Conservation (phyloP, 1,140 invertebrate species). For the Drosophila miranda region DNA sequence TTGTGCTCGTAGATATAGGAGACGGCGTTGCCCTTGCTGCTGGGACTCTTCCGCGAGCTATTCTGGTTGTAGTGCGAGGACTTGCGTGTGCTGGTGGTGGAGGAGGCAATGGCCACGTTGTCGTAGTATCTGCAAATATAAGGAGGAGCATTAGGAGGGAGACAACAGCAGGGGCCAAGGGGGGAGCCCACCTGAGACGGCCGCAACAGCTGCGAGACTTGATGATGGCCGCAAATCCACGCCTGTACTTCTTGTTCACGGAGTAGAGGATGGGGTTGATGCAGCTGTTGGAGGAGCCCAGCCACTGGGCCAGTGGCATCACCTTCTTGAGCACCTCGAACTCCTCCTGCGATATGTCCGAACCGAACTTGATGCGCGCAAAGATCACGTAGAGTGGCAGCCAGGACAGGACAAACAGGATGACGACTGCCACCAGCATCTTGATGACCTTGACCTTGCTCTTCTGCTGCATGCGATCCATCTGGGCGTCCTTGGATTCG, state of each 20-base stretch:
- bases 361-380: conserved; percentile 91
- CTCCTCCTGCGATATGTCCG: conserved; percentile 83
- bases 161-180: neutral
- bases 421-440: conserved; percentile 97
- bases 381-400: conserved; percentile 96
- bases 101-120: conserved; percentile 91
- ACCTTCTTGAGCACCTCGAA: conserved; percentile 91
- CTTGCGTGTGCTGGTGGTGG: conserved; percentile 90
- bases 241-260: conserved; percentile 97
- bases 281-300: conserved; percentile 97
- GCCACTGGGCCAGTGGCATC: conserved; percentile 96
- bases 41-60: conserved; percentile 86
- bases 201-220: conserved; percentile 92
- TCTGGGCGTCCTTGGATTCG: conserved; percentile 94
- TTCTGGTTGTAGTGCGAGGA: conserved; percentile 91
- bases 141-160: neutral
- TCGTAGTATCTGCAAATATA: conserved; percentile 85
- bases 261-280: conserved; percentile 98
- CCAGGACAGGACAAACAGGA: conserved; percentile 97
- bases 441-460: conserved; percentile 97
- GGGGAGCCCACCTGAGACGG: conserved; percentile 85
- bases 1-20: conserved; percentile 87
- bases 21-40: conserved; percentile 87
- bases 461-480: conserved; percentile 95
- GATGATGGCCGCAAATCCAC: conserved; percentile 95